A percentile compares a stretch with the other conserved stretches of the same genome.
Evolutionary conservation across 2,888 invertebrate species (phyloP).

Genomic region (Synanthedon vespiformis): DNA sequence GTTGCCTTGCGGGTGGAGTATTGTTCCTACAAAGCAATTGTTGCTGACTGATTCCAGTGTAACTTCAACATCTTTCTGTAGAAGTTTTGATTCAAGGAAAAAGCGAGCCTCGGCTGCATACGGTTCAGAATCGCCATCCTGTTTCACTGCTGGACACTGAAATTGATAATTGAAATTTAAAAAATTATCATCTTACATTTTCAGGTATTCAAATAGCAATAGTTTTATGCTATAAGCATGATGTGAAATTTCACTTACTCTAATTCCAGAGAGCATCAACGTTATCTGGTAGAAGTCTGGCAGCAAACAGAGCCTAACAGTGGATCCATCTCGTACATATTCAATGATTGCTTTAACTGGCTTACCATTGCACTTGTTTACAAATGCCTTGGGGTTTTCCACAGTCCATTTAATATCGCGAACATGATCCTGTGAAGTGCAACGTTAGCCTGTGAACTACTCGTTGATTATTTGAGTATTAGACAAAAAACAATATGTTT

Average conservation of each 20-base stretch:
- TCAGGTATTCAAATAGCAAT: neutral
- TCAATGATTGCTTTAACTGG: conserved; percentile 95
- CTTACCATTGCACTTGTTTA: conserved; percentile 87
- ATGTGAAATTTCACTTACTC: conserved; percentile 58
- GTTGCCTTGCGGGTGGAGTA: conserved; percentile 91
- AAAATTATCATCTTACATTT: too few relatives aligned
- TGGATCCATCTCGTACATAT: conserved; percentile 97
- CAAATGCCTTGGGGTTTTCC: conserved; percentile 78
- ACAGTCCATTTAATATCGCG: conserved; percentile 90
- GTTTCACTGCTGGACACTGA: conserved; percentile 85
- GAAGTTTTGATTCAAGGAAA: conserved; percentile 90
- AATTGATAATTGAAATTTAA: neutral
- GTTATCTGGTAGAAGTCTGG: conserved; percentile 94
- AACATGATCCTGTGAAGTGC: conserved; percentile 72
- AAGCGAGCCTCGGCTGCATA: conserved; percentile 90
- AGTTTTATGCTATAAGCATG: conserved; percentile 1
- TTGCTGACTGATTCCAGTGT: conserved; percentile 93
- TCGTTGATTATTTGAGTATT: too few relatives aligned
- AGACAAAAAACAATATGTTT: neutral
- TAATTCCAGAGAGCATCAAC: conserved; percentile 94
- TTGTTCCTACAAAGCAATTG: conserved; percentile 92
- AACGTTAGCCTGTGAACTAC: too few relatives aligned
- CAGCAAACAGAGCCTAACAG: conserved; percentile 89
- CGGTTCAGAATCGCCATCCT: conserved; percentile 78
- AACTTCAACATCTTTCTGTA: conserved; percentile 92